Conservation (phyloP, 2,113 vertebrate species). For the Typhlomys cinereus region DNA sequence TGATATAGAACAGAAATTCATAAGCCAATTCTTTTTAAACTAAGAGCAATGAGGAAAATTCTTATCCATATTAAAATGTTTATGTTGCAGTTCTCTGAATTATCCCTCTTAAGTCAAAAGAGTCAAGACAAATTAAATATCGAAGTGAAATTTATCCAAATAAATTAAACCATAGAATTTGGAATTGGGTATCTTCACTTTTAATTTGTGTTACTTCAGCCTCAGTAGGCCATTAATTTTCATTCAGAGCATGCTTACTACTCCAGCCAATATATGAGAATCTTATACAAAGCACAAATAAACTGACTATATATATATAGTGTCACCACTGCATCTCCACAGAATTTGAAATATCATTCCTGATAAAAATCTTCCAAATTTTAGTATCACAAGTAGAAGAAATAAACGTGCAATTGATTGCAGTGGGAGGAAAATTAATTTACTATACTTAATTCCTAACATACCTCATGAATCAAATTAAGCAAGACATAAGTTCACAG, state of each 20-base stretch:
- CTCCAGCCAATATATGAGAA: background rate
- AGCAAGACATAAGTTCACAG: background rate
- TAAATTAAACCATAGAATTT: slow-evolving; percentile 33
- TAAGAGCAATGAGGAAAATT: background rate
- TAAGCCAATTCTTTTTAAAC: background rate
- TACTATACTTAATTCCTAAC: background rate
- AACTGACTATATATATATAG: no score
- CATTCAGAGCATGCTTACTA: background rate
- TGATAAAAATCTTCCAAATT: slow-evolving; percentile 10
- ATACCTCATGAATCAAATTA: background rate
- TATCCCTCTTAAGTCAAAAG: background rate
- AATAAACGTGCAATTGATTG: background rate
- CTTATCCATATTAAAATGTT: background rate
- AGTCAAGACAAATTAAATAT: slow-evolving; percentile 38
- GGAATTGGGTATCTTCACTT: background rate
- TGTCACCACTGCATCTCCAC: slow-evolving; percentile 11
- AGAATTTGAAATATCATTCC: background rate
- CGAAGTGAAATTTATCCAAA: background rate
- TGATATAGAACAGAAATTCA: background rate
- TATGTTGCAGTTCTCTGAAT: background rate
- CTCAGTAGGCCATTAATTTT: background rate
- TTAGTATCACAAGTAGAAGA: slow-evolving; percentile 11
- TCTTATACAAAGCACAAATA: background rate
- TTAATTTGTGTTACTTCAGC: slow-evolving; percentile 12
- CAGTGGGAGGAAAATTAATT: background rate